These are phyloP conservation scores for Ammodytes marinus DNA, from an alignment of 2,113 vertebrate species.

Conservation along the genomic window DNA sequence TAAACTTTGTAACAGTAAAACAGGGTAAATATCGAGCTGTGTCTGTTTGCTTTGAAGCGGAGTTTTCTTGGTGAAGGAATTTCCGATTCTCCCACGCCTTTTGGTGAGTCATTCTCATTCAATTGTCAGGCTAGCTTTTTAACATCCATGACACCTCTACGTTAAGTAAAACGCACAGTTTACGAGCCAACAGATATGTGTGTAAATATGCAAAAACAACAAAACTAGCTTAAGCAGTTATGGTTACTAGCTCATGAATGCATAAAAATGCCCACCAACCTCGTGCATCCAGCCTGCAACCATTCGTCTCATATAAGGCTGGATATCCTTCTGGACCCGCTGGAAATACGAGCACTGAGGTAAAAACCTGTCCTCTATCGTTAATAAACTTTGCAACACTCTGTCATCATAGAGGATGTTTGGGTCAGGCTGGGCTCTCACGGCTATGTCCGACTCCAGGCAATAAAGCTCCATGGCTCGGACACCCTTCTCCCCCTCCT, in stretches of 20 bases:
- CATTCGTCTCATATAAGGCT: conserved; percentile 95
- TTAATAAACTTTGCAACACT: conserved; percentile 92
- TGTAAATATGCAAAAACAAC: conserved; percentile 9
- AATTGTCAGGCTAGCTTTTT: conserved; percentile 64
- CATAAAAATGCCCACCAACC: conserved; percentile 84
- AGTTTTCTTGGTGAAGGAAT: conserved; percentile 75
- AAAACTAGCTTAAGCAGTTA: conserved; percentile 36
- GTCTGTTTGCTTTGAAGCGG: conserved; percentile 67
- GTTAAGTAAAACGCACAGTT: background rate
- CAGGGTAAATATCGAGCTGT: conserved; percentile 73
- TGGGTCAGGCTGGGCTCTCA: conserved; percentile 90
- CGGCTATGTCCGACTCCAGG: conserved; percentile 89
- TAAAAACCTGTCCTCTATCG: conserved; percentile 92
- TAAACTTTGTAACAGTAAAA: conserved; percentile 37
- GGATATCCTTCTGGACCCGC: conserved; percentile 94
- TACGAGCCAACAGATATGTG: background rate
- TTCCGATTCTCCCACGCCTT: conserved; percentile 82
- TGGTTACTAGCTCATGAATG: conserved; percentile 43
- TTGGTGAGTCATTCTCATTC: conserved; percentile 79
- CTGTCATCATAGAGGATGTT: conserved; percentile 92
- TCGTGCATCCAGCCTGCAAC: conserved; percentile 98
- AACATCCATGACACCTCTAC: conserved; percentile 38
- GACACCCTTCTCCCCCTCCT: conserved; percentile 47
- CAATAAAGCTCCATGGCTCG: conserved; percentile 93
- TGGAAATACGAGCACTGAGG: conserved; percentile 94